Evolutionary conservation across 2,797 vertebrate genomes (phyloP).

Genomic region (Carcharodon carcharias): DNA sequence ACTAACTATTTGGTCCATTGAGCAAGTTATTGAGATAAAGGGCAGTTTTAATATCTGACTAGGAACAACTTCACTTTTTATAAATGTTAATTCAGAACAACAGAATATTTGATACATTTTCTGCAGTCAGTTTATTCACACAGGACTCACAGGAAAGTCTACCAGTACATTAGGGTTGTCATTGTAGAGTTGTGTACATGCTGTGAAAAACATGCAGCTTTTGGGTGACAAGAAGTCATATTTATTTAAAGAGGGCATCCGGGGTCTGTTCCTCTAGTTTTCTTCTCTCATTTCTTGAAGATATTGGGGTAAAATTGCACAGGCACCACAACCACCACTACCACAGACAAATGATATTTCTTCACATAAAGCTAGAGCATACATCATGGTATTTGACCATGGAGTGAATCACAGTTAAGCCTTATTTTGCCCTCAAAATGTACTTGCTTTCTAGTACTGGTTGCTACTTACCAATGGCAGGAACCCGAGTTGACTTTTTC

Average conservation of each 20-base stretch:
- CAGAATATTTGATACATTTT: neutral
- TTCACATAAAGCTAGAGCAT: neutral
- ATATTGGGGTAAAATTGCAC: neutral
- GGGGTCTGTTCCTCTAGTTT: neutral
- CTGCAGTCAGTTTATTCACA: neutral
- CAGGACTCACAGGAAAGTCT: neutral
- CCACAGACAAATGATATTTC: neutral
- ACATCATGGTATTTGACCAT: neutral
- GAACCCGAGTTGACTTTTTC: neutral
- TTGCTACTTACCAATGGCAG: neutral
- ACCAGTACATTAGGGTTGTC: neutral
- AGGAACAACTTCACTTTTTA: neutral
- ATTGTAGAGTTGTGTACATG: neutral
- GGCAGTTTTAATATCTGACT: neutral
- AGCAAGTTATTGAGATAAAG: neutral
- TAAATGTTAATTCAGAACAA: neutral
- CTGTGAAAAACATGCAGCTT: neutral
- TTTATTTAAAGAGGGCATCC: neutral
- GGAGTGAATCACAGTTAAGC: neutral
- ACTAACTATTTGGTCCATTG: neutral
- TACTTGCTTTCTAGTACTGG: neutral
- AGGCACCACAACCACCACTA: neutral
- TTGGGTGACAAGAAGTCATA: neutral
- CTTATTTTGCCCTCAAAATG: neutral
- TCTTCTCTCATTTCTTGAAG: neutral